phyloP scores from a whole-genome alignment of 2,888 invertebrate species.

The Strigamia crassipes region DNA sequence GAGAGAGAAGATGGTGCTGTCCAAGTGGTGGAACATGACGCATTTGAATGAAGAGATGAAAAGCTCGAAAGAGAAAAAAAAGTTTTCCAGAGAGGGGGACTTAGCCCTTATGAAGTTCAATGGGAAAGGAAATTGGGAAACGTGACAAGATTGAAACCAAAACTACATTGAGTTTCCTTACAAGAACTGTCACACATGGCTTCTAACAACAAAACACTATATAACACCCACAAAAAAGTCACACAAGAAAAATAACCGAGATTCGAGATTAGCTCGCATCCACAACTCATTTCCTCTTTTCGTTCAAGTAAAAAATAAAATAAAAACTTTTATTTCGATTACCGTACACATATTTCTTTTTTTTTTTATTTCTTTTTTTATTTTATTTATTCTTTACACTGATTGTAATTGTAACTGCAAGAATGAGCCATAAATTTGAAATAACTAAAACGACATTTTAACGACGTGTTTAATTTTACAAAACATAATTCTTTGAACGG shows the following conservation, averaged over 20 bases:
- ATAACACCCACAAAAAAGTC: background rate
- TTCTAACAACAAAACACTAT: conserved; percentile 26
- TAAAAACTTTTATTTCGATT: background rate
- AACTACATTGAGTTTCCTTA: conserved; percentile 22
- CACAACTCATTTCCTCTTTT: conserved; percentile 18
- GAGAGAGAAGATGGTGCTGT: conserved; percentile 8
- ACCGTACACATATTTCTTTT: background rate
- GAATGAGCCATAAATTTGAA: too few species aligned
- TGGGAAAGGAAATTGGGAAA: conserved; percentile 42
- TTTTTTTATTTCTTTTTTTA: background rate
- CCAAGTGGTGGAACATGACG: conserved; percentile 18
- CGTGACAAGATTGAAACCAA: conserved; percentile 40
- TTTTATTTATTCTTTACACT: background rate
- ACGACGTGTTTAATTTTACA: background rate
- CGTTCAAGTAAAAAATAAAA: background rate
- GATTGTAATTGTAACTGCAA: too few species aligned
- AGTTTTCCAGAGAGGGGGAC: background rate
- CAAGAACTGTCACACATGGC: conserved; percentile 4
- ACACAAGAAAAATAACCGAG: conserved; percentile 7
- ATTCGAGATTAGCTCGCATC: conserved; percentile 20
- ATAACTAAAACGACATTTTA: too few species aligned
- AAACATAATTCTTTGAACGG: background rate
- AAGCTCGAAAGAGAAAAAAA: background rate
- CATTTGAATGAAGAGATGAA: conserved; percentile 42
- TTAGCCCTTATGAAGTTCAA: conserved; percentile 40